Evolutionary conservation across 2,888 invertebrate genomes (phyloP).

Genomic region (Conchocele bisecta): DNA sequence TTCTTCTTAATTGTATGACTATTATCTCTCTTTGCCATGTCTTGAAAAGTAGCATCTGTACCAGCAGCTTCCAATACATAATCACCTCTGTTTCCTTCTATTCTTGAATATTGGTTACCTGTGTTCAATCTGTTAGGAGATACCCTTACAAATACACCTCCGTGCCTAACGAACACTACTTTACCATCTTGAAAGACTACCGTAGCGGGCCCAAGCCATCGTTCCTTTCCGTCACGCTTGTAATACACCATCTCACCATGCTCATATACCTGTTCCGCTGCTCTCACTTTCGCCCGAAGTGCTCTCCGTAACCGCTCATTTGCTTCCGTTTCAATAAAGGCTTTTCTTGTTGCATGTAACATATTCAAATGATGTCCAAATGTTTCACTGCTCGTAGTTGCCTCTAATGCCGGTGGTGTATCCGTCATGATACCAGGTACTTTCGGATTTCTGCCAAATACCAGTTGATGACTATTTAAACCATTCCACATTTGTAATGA

Average conservation of each 20-base stretch:
- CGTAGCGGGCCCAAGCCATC: conserved; percentile 54
- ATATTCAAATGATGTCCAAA: conserved; percentile 25
- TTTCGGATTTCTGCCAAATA: conserved; percentile 5
- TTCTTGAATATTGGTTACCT: conserved; percentile 7
- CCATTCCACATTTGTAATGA: conserved; percentile 10
- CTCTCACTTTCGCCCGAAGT: conserved; percentile 36
- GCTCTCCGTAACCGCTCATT: conserved; percentile 42
- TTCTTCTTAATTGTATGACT: too few relatives aligned
- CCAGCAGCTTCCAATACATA: not conserved
- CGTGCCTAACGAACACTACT: conserved; percentile 52
- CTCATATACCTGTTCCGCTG: conserved; percentile 43
- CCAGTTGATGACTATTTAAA: too few relatives aligned
- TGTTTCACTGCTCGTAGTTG: conserved; percentile 16
- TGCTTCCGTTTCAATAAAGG: conserved; percentile 39
- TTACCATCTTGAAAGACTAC: conserved; percentile 60
- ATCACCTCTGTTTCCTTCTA: not conserved
- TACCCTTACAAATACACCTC: conserved; percentile 43
- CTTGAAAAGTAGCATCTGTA: not conserved
- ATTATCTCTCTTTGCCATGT: too few relatives aligned
- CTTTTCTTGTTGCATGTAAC: conserved; percentile 22
- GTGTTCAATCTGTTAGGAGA: conserved; percentile 48
- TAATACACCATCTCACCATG: conserved; percentile 51
- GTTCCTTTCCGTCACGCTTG: conserved; percentile 38
- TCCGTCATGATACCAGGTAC: conserved; percentile 7
- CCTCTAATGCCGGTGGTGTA: not conserved